These are phyloP conservation scores for Rhopalosiphum padi DNA, from an alignment of 1,140 invertebrate genomes.

Conservation along the genomic window DNA sequence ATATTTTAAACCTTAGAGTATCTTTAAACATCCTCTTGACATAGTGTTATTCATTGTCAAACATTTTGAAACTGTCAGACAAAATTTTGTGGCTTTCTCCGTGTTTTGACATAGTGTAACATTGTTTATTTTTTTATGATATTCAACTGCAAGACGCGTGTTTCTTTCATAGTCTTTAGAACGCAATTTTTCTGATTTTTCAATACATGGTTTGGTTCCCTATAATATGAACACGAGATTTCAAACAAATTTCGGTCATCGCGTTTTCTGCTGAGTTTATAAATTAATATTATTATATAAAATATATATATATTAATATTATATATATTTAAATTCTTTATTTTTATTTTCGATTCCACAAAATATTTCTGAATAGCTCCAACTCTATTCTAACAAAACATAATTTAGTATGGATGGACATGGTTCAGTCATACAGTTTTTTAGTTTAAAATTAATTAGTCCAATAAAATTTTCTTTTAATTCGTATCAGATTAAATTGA, in stretches of 20 bases:
- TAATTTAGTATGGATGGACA: not conserved
- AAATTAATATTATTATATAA: not conserved
- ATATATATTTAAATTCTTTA: not conserved
- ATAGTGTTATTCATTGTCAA: not conserved
- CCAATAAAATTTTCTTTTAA: not conserved
- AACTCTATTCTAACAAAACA: not conserved
- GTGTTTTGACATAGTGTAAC: not conserved
- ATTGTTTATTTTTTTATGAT: not conserved
- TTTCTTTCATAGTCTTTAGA: not conserved
- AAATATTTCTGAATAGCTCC: not conserved
- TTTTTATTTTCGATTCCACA: not conserved
- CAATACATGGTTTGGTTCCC: too few relatives aligned
- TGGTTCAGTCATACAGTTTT: not conserved
- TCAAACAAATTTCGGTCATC: not conserved
- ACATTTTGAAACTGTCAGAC: not conserved
- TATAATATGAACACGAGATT: not conserved
- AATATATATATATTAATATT: not conserved
- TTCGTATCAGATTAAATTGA: not conserved
- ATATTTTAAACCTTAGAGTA: too few relatives aligned
- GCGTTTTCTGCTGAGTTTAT: not conserved
- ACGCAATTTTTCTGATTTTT: not conserved
- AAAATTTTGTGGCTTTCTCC: not conserved
- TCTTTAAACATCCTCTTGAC: too few relatives aligned
- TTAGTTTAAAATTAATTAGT: not conserved
- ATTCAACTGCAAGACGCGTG: not conserved